Percentiles rank a stretch among this genome's conserved stretches.
Conservation (phyloP, 64 coral and sea anemone species). For the Platygyra sinensis region DNA sequence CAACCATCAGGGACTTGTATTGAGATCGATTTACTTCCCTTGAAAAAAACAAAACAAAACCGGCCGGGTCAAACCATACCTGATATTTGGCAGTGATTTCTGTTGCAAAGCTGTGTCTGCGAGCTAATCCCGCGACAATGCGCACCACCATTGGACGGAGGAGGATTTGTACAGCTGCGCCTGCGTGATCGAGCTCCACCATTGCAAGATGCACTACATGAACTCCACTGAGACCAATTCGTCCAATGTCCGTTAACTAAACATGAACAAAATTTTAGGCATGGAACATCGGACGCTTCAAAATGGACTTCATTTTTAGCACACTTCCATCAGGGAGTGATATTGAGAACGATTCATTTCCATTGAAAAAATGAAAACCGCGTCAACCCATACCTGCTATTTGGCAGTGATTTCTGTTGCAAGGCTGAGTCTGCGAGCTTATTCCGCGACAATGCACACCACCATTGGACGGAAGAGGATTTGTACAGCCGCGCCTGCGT, state of each 20-base stretch:
- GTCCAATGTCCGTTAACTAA: conserved; percentile 9
- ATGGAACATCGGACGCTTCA: no score
- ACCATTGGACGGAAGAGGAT: background rate
- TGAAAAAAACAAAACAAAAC: no score
- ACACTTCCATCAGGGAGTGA: no score
- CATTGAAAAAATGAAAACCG: no score
- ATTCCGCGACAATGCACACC: background rate
- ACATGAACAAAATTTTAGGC: background rate
- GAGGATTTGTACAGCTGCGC: conserved; percentile 33
- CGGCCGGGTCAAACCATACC: background rate
- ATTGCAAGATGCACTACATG: conserved; percentile 9
- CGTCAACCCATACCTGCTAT: background rate
- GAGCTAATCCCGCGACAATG: background rate
- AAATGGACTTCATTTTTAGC: no score
- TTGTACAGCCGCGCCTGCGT: conserved; percentile 6
- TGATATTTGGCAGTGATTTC: background rate
- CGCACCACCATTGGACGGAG: background rate
- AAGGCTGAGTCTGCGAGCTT: background rate
- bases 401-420: background rate
- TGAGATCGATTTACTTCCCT: no score
- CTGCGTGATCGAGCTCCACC: conserved; percentile 6
- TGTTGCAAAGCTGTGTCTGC: background rate
- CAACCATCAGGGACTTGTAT: no score
- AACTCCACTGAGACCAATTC: conserved; percentile 22
- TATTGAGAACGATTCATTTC: no score